Conservation (phyloP, 2,797 vertebrate species). For the Platalea minor region DNA sequence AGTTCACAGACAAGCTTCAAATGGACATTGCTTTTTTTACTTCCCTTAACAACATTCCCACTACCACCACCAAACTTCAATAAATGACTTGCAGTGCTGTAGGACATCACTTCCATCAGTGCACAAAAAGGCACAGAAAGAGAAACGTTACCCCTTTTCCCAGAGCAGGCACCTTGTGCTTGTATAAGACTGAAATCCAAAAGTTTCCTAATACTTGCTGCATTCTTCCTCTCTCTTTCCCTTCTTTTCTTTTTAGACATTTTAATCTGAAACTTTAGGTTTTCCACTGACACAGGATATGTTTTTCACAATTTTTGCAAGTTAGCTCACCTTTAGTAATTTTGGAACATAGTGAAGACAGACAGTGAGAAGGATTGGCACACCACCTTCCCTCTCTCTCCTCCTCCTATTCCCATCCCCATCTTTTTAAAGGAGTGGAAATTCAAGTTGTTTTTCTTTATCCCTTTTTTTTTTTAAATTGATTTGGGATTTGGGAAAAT, state of each 20-base stretch:
- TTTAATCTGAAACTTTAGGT: not conserved
- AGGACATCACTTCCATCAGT: conserved; percentile 83
- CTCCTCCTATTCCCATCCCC: not conserved
- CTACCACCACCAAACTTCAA: conserved; percentile 82
- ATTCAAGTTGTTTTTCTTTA: conserved; percentile 16
- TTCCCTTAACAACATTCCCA: conserved; percentile 70
- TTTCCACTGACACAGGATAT: not conserved
- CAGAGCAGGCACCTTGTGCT: not conserved
- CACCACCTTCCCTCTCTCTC: not conserved
- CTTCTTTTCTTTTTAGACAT: not conserved
- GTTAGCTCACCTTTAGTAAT: not conserved
- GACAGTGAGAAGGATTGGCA: not conserved
- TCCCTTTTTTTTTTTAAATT: conserved; percentile 9
- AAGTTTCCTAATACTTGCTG: conserved; percentile 3
- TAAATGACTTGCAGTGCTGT: conserved; percentile 73
- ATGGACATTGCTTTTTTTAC: conserved; percentile 83
- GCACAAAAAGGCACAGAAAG: conserved; percentile 78
- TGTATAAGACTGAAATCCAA: not conserved
- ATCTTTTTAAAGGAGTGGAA: conserved; percentile 20
- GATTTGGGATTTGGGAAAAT: conserved; percentile 62
- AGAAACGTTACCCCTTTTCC: conserved; percentile 66
- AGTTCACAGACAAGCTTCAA: conserved; percentile 96
- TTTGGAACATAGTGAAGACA: not conserved
- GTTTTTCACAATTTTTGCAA: not conserved
- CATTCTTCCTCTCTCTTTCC: not conserved